A percentile compares a stretch with the other conserved stretches of the same genome.
These are phyloP conservation scores for Strigamia transsilvanica DNA, from an alignment of 2,888 invertebrate species.

Conservation along the genomic window DNA sequence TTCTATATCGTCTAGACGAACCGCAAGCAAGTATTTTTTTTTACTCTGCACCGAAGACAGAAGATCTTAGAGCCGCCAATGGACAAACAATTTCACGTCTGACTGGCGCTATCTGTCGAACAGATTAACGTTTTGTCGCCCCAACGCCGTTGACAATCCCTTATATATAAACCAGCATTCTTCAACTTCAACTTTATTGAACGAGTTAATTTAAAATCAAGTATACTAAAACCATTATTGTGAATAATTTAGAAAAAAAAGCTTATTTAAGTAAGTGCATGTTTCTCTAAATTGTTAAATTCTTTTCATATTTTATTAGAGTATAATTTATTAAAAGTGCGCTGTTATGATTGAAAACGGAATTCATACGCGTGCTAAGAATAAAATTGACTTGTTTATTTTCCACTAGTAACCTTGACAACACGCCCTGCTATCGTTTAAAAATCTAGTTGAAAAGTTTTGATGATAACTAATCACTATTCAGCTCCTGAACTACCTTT, in stretches of 20 bases:
- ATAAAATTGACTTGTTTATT: conserved; percentile 1
- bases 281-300: background rate
- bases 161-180: conserved; percentile 6
- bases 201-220: background rate
- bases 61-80: conserved; percentile 33
- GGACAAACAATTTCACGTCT: conserved; percentile 48
- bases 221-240: background rate
- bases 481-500: conserved; percentile 32
- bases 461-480: conserved; percentile 45
- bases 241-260: conserved; percentile 4
- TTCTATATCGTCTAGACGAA: background rate
- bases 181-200: conserved; percentile 35
- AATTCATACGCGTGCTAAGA: background rate
- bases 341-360: background rate
- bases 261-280: background rate
- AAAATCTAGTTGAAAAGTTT: conserved; percentile 47
- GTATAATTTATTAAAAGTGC: background rate
- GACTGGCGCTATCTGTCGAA: conserved; percentile 47
- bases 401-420: conserved; percentile 34
- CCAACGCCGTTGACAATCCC: conserved; percentile 40
- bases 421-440: conserved; percentile 25
- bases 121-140: conserved; percentile 48
- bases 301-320: background rate
- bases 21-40: conserved; percentile 11
- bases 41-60: background rate